Evolutionary conservation across 2,113 vertebrate species (phyloP), one percentile per base, ranked within the genome.

Genomic region (Geococcyx californianus): DNA sequence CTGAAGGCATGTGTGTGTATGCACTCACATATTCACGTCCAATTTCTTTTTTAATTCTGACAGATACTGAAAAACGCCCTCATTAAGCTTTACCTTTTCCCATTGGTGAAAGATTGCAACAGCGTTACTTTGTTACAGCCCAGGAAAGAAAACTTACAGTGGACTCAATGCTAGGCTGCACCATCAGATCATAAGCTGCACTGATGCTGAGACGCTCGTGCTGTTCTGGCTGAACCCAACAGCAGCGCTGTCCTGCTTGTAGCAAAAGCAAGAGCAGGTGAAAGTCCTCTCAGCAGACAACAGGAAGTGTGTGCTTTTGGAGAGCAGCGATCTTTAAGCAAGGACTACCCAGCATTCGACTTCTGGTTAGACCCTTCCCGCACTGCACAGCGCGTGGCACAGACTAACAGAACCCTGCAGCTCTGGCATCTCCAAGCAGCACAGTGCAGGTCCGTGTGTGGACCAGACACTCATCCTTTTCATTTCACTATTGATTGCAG

Each of bases 371-470:
- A 36, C 31, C 31, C 16, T 17, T 64, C 49, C 73, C 8, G 11
- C 1, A 3, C 45, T 25, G 40, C 51, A 34, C 1, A 0, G 34
- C 1, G 2, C 2, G 1, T 5, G 60, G 75, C 33, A 34, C 31
- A 38, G 51, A 45, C 79, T 28, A 90, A 82, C 75, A 87, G 28
- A 87, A 25, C 33, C 29, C 58, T 79, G 67, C 58, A 89, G 67
- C 68, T 38, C 33, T 62, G 59, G 75, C 63, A 70, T 64, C 82
- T 84, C 64, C 52, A 77, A 34, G 72, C 34, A 82, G 51, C n/a
- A 51, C 63, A 91, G 67, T 58, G 87, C 74, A 95, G 89, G 62
- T 74, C 81, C 85, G 93, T 87, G 89, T 93, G 94, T 88, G 85
- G 68, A 93, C 26, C 77, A 89, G 93, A 83, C 74, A 31, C 62